Base-by-base conservation (phyloP, 2,113 vertebrate genomes). In the Apeltes quadracus region DNA sequence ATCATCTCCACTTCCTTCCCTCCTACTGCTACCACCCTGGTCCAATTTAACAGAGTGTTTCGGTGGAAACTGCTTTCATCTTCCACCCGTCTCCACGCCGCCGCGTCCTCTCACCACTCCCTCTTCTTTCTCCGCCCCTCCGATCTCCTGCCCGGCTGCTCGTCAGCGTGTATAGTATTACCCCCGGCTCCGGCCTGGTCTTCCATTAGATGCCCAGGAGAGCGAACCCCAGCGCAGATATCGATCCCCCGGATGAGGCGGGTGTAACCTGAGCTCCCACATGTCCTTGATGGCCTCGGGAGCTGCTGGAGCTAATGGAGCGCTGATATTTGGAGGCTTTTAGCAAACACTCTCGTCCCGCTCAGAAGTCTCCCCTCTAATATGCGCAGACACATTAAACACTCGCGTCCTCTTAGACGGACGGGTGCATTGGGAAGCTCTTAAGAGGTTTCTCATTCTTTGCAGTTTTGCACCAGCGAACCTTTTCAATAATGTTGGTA, bases 181-280 rank as follows among this genome's bases (percentile, higher is more conserved):
- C 97, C 92, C 93, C 92, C 88, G 84, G 94, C 95, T 96, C 95
- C 93, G 93, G 93, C 92, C 94, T 94, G 89, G 94, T 93, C 95
- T 95, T 94, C 96, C 95, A 97, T 98, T 98, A 97, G 95, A 91
- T 93, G 94, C 96, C 95, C 94, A 75, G 84, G 96, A 97, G 97
- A 97, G 94, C 93, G 93, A 98, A 97, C 94, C 93, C 94, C 93
- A 96, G 93, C 95, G 95, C 93, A 94, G 90, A 94, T 97, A 99
- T 99, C 94, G 97, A 99, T 99, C 95, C 92, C 91, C 84, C 93
- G 91, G 93, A 95, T 96, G 94, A n/a, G 92, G 69, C 92, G 92
- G 78, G 93, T 93, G 96, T 97, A 98, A 98, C 95, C 87, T 90
- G 96, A 98, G 95, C 94, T 93, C 75, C 90, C 91, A 72, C 77